Base-by-base conservation (phyloP, 2,888 invertebrate genomes). In the Heliconius cydno region DNA sequence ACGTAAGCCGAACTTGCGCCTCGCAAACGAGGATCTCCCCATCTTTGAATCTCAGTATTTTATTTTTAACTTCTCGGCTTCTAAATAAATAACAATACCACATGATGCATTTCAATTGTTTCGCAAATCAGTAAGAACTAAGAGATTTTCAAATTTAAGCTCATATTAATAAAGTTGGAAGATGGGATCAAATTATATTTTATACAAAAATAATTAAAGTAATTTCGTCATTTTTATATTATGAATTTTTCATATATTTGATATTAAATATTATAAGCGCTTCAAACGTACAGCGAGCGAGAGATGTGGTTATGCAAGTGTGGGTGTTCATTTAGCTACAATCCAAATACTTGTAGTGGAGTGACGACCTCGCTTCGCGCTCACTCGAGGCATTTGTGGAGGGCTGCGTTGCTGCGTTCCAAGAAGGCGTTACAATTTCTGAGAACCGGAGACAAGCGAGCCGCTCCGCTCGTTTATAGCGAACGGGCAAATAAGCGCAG, bases 361-460 rank as follows among this genome's bases (percentile, higher is more conserved):
- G 82, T 87, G 90, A 89, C 90, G 94, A 94, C 94, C 94, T 94
- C 94, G 94, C 90, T 90, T 88, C 90, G 91, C 91, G 92, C 90
- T 92, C 91, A 92, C 90, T 91, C 88, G 88, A 89, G 89, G 88
- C 90, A 88, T 86, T 87, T 83, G 91, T 90, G 91, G 90, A 91
- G 91, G 91, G 88, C 89, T 90, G 90, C 89, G 90, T 92, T 90
- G 89, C 90, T 92, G 89, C 90, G 91, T 95, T 94, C 95, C 89
- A 89, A 94, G 95, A 95, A 95, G 94, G 94, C 94, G 93, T 94
- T 94, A 94, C 92, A 93, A 92, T 93, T 95, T 95, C 94, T 90
- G 88, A 94, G 94, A 95, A 95, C 88, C 89, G 90, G 91, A 91
- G 94, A 94, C 94, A 94, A 92, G 91, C 91, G 89, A 93, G 89